Conservation (phyloP, 2,113 vertebrate genomes). For the Zapus hudsonius region DNA sequence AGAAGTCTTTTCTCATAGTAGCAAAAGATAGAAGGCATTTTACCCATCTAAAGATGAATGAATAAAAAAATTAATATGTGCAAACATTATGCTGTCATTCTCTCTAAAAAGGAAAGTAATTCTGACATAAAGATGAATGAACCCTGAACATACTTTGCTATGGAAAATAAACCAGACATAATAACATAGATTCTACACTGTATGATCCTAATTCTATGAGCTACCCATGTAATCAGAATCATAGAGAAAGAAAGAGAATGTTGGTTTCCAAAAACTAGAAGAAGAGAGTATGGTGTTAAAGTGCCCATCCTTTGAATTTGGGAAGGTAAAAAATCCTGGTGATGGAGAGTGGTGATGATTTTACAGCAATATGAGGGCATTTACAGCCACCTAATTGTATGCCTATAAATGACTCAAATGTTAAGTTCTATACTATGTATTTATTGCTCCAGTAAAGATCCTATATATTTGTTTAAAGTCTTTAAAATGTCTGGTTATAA, state of each 20-base stretch:
- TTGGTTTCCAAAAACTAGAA: neutral
- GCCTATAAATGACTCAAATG: neutral
- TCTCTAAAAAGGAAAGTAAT: neutral
- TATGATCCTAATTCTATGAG: neutral
- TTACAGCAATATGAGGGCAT: neutral
- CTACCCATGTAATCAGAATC: neutral
- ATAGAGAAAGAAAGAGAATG: neutral
- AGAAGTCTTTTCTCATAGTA: too few species aligned
- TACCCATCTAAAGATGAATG: neutral
- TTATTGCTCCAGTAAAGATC: neutral
- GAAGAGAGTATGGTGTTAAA: neutral
- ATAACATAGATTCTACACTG: neutral
- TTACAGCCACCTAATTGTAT: neutral
- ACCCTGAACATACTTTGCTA: neutral
- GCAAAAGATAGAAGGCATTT: neutral
- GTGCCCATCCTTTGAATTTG: neutral
- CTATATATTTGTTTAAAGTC: neutral
- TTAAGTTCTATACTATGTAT: neutral
- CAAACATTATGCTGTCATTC: neutral
- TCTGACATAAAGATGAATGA: neutral
- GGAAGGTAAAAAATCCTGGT: slow-evolving; percentile 5
- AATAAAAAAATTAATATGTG: neutral
- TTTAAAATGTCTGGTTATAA: neutral
- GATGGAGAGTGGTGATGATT: neutral
- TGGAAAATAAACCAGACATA: neutral